A percentile compares a stretch with the other conserved stretches of the same genome.
Evolutionary conservation across 2,797 vertebrate species (phyloP).

Genomic region (Toxotes lorentzi): DNA sequence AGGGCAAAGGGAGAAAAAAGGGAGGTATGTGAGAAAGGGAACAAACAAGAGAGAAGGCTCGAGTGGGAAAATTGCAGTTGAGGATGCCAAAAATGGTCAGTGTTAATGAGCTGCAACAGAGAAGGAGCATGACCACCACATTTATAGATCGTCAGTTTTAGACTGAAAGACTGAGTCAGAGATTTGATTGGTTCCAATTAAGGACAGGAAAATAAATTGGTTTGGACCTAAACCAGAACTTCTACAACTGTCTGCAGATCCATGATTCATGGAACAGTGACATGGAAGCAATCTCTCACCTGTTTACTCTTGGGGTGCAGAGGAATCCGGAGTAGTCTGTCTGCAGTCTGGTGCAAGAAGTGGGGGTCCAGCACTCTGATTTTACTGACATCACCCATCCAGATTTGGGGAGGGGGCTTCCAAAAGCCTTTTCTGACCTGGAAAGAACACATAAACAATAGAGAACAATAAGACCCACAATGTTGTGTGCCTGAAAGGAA

Average conservation of each 20-base stretch:
- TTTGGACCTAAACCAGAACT: background rate
- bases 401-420: slow-evolving; percentile 93
- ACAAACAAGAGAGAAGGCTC: slow-evolving; percentile 35
- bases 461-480: slow-evolving; percentile 7
- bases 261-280: background rate
- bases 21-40: slow-evolving; percentile 19
- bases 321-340: slow-evolving; percentile 88
- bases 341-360: slow-evolving; percentile 91
- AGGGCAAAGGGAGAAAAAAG: slow-evolving; percentile 28
- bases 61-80: slow-evolving; percentile 26
- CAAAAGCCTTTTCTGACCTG: slow-evolving; percentile 93
- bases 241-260: background rate
- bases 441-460: slow-evolving; percentile 26
- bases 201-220: background rate
- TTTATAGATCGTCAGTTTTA: background rate
- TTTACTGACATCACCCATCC: slow-evolving; percentile 87
- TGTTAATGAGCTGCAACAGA: slow-evolving; percentile 13
- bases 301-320: slow-evolving; percentile 83
- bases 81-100: slow-evolving; percentile 13
- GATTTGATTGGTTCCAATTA: background rate
- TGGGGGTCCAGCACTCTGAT: slow-evolving; percentile 93
- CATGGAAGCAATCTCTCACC: slow-evolving; percentile 76
- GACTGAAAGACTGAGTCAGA: background rate
- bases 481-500: slow-evolving; percentile 8
- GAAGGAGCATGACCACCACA: background rate